Evolutionary conservation across 1,140 invertebrate species (phyloP).

Genomic region (Zaprionus inermis): DNA sequence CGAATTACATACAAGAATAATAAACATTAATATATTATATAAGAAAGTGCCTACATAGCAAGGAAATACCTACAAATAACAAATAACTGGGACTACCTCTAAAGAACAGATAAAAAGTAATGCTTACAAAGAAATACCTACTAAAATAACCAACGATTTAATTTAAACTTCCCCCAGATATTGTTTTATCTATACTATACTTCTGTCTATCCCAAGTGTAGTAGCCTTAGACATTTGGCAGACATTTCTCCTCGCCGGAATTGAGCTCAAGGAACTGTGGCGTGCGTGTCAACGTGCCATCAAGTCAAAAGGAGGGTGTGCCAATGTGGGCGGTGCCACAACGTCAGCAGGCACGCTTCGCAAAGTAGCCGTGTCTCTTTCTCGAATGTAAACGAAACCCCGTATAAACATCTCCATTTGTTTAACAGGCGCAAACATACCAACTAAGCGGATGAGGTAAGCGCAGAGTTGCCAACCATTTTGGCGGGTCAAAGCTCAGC

Average conservation of each 20-base stretch:
- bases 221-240: background rate
- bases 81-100: background rate
- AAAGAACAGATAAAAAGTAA: background rate
- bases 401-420: slow-evolving; percentile 27
- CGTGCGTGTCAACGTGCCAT: slow-evolving; percentile 37
- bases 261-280: slow-evolving; percentile 24
- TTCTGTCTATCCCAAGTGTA: background rate
- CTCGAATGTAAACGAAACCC: slow-evolving; percentile 27
- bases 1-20: no score
- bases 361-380: background rate
- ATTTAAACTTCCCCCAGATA: background rate
- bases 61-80: background rate
- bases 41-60: background rate
- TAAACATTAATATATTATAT: no score
- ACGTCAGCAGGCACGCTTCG: slow-evolving; percentile 20
- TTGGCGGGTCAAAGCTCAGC: slow-evolving; percentile 9
- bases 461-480: slow-evolving; percentile 10
- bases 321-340: slow-evolving; percentile 24
- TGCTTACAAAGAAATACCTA: background rate
- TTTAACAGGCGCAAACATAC: background rate
- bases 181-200: background rate
- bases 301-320: slow-evolving; percentile 19
- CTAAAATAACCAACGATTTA: background rate
- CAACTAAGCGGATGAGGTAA: slow-evolving; percentile 19
- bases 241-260: background rate